phyloP scores from a whole-genome alignment of 2,113 vertebrate genomes.

The Rattus rattus region DNA sequence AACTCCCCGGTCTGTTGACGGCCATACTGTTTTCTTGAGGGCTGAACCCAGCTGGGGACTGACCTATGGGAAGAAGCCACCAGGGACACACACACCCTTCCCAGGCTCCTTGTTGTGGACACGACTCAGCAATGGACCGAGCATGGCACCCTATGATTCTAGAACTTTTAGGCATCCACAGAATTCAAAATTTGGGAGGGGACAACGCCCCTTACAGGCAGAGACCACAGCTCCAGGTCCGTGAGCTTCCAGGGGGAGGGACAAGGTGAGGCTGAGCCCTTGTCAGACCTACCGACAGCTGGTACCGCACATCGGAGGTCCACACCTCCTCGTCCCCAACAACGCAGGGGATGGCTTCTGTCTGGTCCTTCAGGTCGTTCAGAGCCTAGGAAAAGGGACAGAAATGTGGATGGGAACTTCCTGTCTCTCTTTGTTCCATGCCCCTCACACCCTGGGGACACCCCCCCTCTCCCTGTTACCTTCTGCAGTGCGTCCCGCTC shows the following conservation, averaged over 20 bases:
- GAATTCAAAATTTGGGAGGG: neutral
- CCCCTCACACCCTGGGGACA: accelerated
- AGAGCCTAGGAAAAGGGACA: slow-evolving; percentile 87
- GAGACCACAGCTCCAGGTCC: accelerated
- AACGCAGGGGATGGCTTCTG: slow-evolving; percentile 94
- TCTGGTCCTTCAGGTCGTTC: slow-evolving; percentile 88
- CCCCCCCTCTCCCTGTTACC: slow-evolving; percentile 82
- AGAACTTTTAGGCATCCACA: accelerated
- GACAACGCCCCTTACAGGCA: neutral
- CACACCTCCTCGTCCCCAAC: slow-evolving; percentile 95
- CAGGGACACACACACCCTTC: no score
- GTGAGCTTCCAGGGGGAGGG: accelerated
- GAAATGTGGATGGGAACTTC: accelerated
- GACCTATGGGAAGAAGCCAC: neutral
- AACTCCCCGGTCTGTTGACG: neutral
- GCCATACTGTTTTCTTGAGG: accelerated
- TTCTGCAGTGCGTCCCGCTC: slow-evolving; percentile 90
- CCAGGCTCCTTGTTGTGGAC: neutral
- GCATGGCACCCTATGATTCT: neutral
- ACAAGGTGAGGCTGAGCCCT: no score
- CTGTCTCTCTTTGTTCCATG: no score
- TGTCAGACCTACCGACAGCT: slow-evolving; percentile 91
- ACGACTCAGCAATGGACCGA: neutral
- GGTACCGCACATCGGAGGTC: slow-evolving; percentile 91
- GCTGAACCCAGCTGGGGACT: neutral